Evolutionary conservation across 2,113 vertebrate species (phyloP).

Genomic region (Chloebia gouldiae): DNA sequence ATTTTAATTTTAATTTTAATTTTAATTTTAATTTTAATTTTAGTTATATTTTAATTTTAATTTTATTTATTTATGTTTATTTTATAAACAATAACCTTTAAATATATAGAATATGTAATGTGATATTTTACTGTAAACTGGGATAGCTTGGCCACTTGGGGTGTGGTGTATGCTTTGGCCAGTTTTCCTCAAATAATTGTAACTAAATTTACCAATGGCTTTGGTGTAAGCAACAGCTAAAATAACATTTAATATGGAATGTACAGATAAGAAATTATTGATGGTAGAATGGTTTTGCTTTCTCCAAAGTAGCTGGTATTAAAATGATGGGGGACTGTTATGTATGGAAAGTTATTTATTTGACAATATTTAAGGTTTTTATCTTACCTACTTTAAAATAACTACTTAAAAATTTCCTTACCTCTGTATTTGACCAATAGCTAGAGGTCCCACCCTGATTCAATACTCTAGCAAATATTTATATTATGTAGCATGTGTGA

Average conservation of each 20-base stretch:
- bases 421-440: not conserved
- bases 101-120: not conserved
- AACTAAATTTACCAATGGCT: not conserved
- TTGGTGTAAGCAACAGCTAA: not conserved
- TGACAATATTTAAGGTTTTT: not conserved
- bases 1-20: not conserved
- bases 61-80: not conserved
- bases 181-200: not conserved
- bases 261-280: not conserved
- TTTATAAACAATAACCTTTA: not conserved
- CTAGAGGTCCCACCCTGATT: not conserved
- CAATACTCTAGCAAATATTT: not conserved
- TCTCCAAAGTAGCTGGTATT: not conserved
- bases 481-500: not conserved
- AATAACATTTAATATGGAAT: not conserved
- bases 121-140: not conserved
- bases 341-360: not conserved
- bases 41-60: not conserved
- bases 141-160: not conserved
- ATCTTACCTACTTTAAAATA: not conserved
- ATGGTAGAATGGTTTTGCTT: not conserved
- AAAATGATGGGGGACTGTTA: not conserved
- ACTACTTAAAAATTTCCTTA: not conserved
- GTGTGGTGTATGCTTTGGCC: not conserved
- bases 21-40: too few species aligned